These are phyloP conservation scores for Atrichornis clamosus DNA, from an alignment of 2,113 vertebrate genomes.

Conservation along the genomic window DNA sequence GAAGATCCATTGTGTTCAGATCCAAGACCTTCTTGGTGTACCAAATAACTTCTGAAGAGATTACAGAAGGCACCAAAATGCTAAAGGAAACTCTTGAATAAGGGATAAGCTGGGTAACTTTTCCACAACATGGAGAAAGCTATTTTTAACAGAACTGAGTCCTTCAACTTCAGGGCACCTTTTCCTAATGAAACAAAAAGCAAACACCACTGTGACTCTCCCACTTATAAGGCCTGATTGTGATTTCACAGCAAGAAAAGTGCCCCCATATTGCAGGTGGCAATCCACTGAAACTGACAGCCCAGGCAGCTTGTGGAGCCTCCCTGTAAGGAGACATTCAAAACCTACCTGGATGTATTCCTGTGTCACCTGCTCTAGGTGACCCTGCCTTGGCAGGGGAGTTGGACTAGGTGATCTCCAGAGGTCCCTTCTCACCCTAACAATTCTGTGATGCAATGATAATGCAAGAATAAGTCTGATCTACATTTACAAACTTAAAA, in stretches of 20 bases:
- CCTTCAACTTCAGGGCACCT: not conserved
- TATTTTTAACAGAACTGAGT: not conserved
- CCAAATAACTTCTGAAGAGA: not conserved
- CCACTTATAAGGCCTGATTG: not conserved
- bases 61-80: rapidly evolving
- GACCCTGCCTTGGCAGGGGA: too few relatives aligned
- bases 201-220: not conserved
- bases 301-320: not conserved
- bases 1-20: not conserved
- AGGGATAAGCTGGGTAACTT: not conserved
- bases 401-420: not conserved
- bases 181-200: not conserved
- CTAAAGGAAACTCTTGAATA: not conserved
- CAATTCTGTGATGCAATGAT: not conserved
- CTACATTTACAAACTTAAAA: not conserved
- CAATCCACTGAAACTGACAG: not conserved
- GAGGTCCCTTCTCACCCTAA: not conserved
- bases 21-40: not conserved
- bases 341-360: not conserved
- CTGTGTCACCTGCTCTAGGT: not conserved
- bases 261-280: not conserved
- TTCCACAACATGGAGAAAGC: not conserved
- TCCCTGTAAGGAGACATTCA: not conserved
- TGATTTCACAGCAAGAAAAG: not conserved
- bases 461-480: not conserved